Evolutionary conservation across 2,113 vertebrate genomes (phyloP).

Genomic region (Octodon degus): DNA sequence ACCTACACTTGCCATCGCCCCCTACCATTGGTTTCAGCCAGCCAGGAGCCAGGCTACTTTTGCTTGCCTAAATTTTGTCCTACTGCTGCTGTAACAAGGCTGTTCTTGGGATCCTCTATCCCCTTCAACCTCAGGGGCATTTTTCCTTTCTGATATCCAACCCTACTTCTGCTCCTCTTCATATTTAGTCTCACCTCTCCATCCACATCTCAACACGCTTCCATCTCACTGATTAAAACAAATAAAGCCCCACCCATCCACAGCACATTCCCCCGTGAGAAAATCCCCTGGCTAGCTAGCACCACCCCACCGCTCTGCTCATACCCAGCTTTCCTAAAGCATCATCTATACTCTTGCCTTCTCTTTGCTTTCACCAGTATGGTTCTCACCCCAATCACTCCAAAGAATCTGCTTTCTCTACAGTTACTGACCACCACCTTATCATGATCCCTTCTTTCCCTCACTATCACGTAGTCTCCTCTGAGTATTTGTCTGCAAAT

Average conservation of each 20-base stretch:
- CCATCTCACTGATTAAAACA: neutral
- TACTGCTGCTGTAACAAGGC: neutral
- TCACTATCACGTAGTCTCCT: neutral
- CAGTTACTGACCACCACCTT: neutral
- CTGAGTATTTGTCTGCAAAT: constrained; percentile 1
- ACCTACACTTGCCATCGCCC: neutral
- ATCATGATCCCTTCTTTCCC: neutral
- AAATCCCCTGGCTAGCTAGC: neutral
- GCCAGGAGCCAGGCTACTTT: neutral
- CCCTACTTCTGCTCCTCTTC: neutral
- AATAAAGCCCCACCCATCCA: neutral
- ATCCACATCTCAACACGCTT: neutral
- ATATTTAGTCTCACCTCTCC: constrained; percentile 14
- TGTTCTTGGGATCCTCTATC: neutral
- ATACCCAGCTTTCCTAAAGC: neutral
- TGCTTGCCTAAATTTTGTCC: neutral
- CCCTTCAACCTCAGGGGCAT: neutral
- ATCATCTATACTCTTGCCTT: neutral
- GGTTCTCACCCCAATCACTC: neutral
- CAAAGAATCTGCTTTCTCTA: neutral
- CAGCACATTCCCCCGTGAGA: neutral
- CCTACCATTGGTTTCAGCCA: neutral
- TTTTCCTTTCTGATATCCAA: constrained; percentile 19
- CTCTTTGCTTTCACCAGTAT: neutral
- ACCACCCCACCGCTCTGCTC: neutral